Evolutionary conservation across 2,797 vertebrate genomes (phyloP).

Genomic region (Centroberyx gerrardi): DNA sequence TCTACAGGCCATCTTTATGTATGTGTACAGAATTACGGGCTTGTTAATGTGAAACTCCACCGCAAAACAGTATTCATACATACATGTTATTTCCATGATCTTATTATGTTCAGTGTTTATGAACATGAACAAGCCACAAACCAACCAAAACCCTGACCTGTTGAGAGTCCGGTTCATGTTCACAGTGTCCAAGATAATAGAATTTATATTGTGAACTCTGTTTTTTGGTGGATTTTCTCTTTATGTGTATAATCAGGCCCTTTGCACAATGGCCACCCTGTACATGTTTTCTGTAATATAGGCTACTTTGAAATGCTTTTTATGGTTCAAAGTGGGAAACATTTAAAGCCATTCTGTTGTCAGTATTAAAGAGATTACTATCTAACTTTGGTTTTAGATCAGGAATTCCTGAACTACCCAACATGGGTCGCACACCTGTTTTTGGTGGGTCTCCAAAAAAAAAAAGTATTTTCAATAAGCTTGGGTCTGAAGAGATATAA

Average conservation of each 20-base stretch:
- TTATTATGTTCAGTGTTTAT: constrained; percentile 18
- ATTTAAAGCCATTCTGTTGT: constrained; percentile 34
- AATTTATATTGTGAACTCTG: constrained; percentile 6
- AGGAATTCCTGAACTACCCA: constrained; percentile 38
- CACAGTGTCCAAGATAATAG: constrained; percentile 8
- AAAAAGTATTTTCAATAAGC: not conserved
- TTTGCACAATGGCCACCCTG: constrained; percentile 61
- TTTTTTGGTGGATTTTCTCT: constrained; percentile 41
- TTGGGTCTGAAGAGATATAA: constrained; percentile 6
- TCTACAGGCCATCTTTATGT: constrained; percentile 58
- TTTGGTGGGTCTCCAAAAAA: constrained; percentile 8
- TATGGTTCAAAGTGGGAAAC: constrained; percentile 16
- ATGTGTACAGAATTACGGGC: constrained; percentile 62
- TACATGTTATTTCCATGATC: not conserved
- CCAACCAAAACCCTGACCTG: not conserved
- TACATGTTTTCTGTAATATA: constrained; percentile 32
- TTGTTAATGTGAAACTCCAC: constrained; percentile 64
- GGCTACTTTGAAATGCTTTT: constrained; percentile 13
- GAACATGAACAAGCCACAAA: constrained; percentile 8
- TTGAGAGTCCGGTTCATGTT: constrained; percentile 30
- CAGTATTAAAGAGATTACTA: constrained; percentile 24
- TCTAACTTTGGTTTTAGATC: constrained; percentile 7
- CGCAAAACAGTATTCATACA: constrained; percentile 38
- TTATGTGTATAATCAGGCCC: constrained; percentile 28
- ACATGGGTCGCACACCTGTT: constrained; percentile 14